Percentiles rank a stretch among this genome's conserved stretches.
phyloP scores from a whole-genome alignment of 53 echinoderm and acorn worm species.

The Arbacia lixula region DNA sequence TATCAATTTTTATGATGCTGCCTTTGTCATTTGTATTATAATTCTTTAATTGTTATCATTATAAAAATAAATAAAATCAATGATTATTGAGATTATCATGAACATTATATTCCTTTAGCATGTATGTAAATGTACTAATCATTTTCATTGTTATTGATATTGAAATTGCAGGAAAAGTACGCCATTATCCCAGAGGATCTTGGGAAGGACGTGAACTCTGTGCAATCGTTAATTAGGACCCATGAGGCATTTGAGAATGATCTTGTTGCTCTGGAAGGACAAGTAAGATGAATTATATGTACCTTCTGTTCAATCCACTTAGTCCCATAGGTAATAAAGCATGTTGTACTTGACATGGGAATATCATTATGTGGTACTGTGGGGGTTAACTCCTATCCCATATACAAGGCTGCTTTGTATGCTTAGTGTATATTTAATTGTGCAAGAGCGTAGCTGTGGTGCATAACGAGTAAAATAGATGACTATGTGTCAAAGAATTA shows the following conservation, averaged over 20 bases:
- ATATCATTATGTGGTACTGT: too few species aligned
- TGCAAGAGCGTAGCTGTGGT: too few species aligned
- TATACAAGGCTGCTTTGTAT: too few species aligned
- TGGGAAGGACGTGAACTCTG: constrained; percentile 90
- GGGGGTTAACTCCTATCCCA: too few species aligned
- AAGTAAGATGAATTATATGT: constrained; percentile 50
- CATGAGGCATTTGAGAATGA: constrained; percentile 96
- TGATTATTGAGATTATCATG: not conserved
- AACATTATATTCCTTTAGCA: not conserved
- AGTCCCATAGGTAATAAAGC: too few species aligned
- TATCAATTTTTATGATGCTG: too few species aligned
- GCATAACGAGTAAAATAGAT: too few species aligned
- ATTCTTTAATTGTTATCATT: not conserved
- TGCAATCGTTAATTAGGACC: constrained; percentile 84
- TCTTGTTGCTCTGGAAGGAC: constrained; percentile 84
- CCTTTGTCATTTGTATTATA: not conserved
- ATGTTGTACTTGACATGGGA: too few species aligned
- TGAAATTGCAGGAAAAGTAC: constrained; percentile 74
- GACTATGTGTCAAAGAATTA: too few species aligned
- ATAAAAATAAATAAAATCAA: not conserved
- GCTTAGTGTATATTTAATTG: too few species aligned
- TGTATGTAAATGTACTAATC: not conserved
- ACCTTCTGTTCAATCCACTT: not conserved
- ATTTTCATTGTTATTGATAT: not conserved
- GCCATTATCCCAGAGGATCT: constrained; percentile 84